A percentile compares a stretch with the other conserved stretches of the same genome.
Evolutionary conservation across 2,797 vertebrate genomes (phyloP).

Genomic region (Trachurus trachurus): DNA sequence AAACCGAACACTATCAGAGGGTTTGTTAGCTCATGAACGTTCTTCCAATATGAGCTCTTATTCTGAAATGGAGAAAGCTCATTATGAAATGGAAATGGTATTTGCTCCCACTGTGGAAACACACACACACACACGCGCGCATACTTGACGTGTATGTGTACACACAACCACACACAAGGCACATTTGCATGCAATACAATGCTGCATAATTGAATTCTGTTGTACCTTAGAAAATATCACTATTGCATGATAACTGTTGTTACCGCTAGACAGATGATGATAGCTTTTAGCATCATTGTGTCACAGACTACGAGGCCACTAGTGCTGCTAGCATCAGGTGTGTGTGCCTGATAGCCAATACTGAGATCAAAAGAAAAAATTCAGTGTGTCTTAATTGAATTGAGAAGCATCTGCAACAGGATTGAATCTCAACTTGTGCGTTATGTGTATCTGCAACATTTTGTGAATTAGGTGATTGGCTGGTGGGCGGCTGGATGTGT

Average conservation of each 20-base stretch:
- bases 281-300: slow-evolving; percentile 76
- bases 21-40: not conserved
- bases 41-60: not conserved
- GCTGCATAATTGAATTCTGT: slow-evolving; percentile 49
- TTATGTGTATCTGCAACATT: slow-evolving; percentile 47
- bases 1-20: slow-evolving; percentile 1
- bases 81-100: slow-evolving; percentile 42
- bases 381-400: slow-evolving; percentile 77
- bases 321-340: slow-evolving; percentile 81
- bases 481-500: slow-evolving; percentile 38
- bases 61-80: slow-evolving; percentile 38
- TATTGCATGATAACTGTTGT: slow-evolving; percentile 69
- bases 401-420: slow-evolving; percentile 57
- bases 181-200: slow-evolving; percentile 29
- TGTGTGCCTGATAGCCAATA: slow-evolving; percentile 78
- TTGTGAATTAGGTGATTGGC: slow-evolving; percentile 65
- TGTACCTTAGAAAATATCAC: slow-evolving; percentile 50
- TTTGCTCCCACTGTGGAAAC: slow-evolving; percentile 21
- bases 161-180: not conserved
- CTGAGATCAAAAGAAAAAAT: slow-evolving; percentile 80
- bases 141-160: slow-evolving; percentile 14
- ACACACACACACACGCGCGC: slow-evolving; percentile 5
- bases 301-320: slow-evolving; percentile 68
- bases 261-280: slow-evolving; percentile 78
- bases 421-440: slow-evolving; percentile 56